Evolutionary conservation across 2,888 invertebrate genomes (phyloP), one percentile per base, ranked within the genome.

Genomic region (Sesia apiformis): DNA sequence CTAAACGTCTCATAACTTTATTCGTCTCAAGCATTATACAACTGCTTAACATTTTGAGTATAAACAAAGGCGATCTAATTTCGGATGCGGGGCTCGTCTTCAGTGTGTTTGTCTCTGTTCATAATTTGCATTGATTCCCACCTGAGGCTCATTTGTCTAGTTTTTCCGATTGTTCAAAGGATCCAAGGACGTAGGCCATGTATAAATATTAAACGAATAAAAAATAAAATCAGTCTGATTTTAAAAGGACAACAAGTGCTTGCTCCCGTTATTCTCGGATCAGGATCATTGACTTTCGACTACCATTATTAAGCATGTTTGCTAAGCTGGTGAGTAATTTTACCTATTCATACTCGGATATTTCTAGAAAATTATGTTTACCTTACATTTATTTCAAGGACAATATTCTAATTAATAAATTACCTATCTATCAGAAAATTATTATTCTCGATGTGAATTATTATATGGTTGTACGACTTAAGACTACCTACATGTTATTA

Each of bases 61-160:
- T 67, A 75, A 74, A 88, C 88, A 88, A 87, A 83, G 81, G 65
- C 68, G 61, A 63, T 61, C 84, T 84, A 76, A 81, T 86, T 88
- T 72, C 61, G 64, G 53, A 88, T 88, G 83, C 81, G 65, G 62
- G 67, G 53, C 83, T 78, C 80, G 87, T 89, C 67, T 62, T 57
- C 58, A 59, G 64, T 70, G 70, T 73, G 78, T 76, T 74, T 75
- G 81, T 78, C 74, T 79, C 77, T 71, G 74, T 65, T 75, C 69
- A 75, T 85, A 81, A 86, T 81, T 83, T 82, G 83, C 77, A 81
- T 82, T 72, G 73, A 78, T 80, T 84, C 81, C 84, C 84, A 74
- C 69, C 73, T 51, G 76, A 77, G 77, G 72, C 68, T 70, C 70
- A 66, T 74, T 70, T 76, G 75, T 74, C 73, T 82, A 76, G 68